Conservation (phyloP, 1,140 invertebrate genomes). For the Drosophila littoralis region DNA sequence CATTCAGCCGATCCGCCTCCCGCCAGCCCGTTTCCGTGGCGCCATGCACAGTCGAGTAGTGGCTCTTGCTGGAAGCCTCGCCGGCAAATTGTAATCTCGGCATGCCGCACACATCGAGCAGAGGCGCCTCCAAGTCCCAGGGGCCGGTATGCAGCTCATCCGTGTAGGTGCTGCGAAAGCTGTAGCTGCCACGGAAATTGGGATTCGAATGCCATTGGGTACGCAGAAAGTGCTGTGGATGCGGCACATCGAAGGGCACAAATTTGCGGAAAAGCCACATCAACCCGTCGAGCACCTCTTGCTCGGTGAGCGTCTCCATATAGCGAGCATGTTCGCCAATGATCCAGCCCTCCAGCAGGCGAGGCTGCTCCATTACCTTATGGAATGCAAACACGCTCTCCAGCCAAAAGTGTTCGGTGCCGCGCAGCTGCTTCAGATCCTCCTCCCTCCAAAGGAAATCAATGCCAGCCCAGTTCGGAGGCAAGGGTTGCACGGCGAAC, state of each 20-base stretch:
- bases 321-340: slow-evolving; percentile 85
- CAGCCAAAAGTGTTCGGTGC: slow-evolving; percentile 85
- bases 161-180: slow-evolving; percentile 87
- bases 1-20: slow-evolving; percentile 87
- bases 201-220: slow-evolving; percentile 88
- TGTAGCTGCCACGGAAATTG: slow-evolving; percentile 89
- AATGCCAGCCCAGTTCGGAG: slow-evolving; percentile 84
- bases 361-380: slow-evolving; percentile 87
- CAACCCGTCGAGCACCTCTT: slow-evolving; percentile 85
- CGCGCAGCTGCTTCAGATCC: slow-evolving; percentile 79
- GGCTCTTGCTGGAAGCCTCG: slow-evolving; percentile 88
- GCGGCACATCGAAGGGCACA: slow-evolving; percentile 52
- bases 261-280: slow-evolving; percentile 85
- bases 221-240: slow-evolving; percentile 68
- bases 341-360: slow-evolving; percentile 89
- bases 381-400: slow-evolving; percentile 88
- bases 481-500: slow-evolving; percentile 88
- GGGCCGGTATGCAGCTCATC: slow-evolving; percentile 85
- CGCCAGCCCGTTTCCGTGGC: slow-evolving; percentile 91
- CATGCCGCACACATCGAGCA: slow-evolving; percentile 84
- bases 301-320: slow-evolving; percentile 86
- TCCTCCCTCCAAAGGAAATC: slow-evolving; percentile 86
- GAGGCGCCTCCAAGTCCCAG: slow-evolving; percentile 86
- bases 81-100: slow-evolving; percentile 89
- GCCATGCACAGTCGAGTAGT: slow-evolving; percentile 92